phyloP scores from a whole-genome alignment of 1,140 invertebrate genomes.

The Drepana arcuata region DNA sequence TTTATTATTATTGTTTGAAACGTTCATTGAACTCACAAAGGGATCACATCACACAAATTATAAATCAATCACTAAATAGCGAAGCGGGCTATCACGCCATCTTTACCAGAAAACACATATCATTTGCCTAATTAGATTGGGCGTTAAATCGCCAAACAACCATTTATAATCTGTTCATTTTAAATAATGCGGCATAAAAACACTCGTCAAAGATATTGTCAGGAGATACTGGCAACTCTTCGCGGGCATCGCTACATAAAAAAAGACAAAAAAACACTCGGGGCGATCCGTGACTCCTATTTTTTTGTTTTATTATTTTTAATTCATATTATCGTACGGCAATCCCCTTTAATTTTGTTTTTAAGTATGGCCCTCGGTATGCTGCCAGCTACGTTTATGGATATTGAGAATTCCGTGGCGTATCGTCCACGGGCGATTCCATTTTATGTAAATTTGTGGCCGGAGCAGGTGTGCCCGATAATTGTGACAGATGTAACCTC shows the following conservation, averaged over 20 bases:
- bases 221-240: slow-evolving; percentile 57
- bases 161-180: slow-evolving; percentile 70
- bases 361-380: slow-evolving; percentile 67
- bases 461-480: slow-evolving; percentile 47
- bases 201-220: slow-evolving; percentile 71
- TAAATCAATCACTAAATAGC: slow-evolving; percentile 46
- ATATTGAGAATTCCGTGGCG: slow-evolving; percentile 63
- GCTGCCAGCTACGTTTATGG: slow-evolving; percentile 67
- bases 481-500: slow-evolving; percentile 60
- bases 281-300: slow-evolving; percentile 69
- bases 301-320: slow-evolving; percentile 72
- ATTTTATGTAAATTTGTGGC: slow-evolving; percentile 59
- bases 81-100: slow-evolving; percentile 26
- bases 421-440: slow-evolving; percentile 51
- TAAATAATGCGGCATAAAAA: slow-evolving; percentile 67
- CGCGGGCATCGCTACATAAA: slow-evolving; percentile 55
- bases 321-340: slow-evolving; percentile 71
- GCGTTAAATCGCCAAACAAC: slow-evolving; percentile 70
- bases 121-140: slow-evolving; percentile 71
- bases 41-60: slow-evolving; percentile 23
- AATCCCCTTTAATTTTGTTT: slow-evolving; percentile 72
- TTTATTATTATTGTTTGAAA: too few relatives aligned
- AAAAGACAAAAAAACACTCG: slow-evolving; percentile 49
- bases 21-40: slow-evolving; percentile 7
- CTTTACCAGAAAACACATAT: slow-evolving; percentile 61